Evolutionary conservation across 2,797 vertebrate species (phyloP), one percentile per base, ranked within the genome.

Genomic region (Antrozous pallidus): DNA sequence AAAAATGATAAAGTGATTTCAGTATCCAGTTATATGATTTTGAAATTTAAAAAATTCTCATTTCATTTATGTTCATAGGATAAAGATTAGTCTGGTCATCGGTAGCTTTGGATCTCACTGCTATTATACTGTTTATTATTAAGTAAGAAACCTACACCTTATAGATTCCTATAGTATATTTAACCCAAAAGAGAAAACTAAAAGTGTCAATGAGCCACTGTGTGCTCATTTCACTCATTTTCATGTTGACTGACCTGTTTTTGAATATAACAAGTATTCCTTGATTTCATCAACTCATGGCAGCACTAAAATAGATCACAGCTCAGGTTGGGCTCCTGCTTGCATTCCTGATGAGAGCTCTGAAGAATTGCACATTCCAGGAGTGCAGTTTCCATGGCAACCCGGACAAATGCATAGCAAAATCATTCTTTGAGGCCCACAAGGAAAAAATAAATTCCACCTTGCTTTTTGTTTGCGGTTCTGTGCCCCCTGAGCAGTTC

Each of bases 341-440:
- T 83, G 71, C 65, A 88, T 93, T 90, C 81, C 65, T 3, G 42
- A 87, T 0, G 22, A 95, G 86, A 67, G 20, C 88, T 92, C 71
- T 70, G 92, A 95, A 93, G 73, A 93, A 81, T 54, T 74, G 93
- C 78, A 80, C 92, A 94, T 93, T 93, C 88, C 87, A 94, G 88
- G 67, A 93, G 80, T 90, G 58, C 56, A n/a, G 97, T 97, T 97
- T 95, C 96, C 97, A 97, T 97, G 92, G 97, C 96, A 97, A 97
- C 97, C 94, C 12, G 90, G 94, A 96, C 94, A 96, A 97, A 96
- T 77, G 93, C 94, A 94, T 61, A 84, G 88, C 88, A 84, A 93
- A 96, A 92, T 81, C 93, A 93, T 94, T 96, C 86, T 93, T 95
- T 65, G 77, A 96, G 91, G 81, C 92, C 69, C 80, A 78, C 10